Evolutionary conservation across 2,797 vertebrate genomes (phyloP), one percentile per base, ranked within the genome.

Genomic region (Centropyge bicolor): DNA sequence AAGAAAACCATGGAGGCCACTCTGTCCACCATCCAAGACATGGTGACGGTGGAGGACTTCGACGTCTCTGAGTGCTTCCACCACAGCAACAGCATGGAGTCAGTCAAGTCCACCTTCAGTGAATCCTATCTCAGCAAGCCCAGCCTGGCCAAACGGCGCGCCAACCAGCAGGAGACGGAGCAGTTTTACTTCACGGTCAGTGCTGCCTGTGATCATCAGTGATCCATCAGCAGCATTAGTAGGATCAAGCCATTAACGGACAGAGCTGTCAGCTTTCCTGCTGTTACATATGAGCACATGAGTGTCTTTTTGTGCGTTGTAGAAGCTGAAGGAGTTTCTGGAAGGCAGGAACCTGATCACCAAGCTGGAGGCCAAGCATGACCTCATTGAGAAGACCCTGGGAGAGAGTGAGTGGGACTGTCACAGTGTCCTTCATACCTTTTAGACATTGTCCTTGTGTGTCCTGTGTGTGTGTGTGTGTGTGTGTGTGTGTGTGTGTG

Each of bases 1-100:
- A 99, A 99, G 94, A 99, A 99, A 89, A 99, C 98, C 0, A 99
- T 99, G 98, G 98, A 99, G 77, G 98, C 98, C 55, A 99, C 98
- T 0, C 94, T 99, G 35, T 97, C 98, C 94, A 99, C 97, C 36
- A 98, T 99, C 88, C 98, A 99, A 87, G 98, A 99, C 90, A 99
- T 99, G 84, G 98, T 99, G 90, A 99, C 97, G 0, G 97, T 99
- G 6, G 98, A 99, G 90, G 98, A 99, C 94, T 99, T 96, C 1
- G 98, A 99, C 22, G 98, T 99, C 51, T 98, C 97, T 0, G 98
- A 99, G 93, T 99, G 98, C 92, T 99, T 99, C 90, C 98, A 99
- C 86, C 98, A 99, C 91, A 99, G 97, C 94, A 99, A 99, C 93
- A 99, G 98, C 52, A 99, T 99, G 97, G 98, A 99, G 92, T 99